Conservation (phyloP, 2,113 vertebrate genomes). For the Anseranas semipalmata region DNA sequence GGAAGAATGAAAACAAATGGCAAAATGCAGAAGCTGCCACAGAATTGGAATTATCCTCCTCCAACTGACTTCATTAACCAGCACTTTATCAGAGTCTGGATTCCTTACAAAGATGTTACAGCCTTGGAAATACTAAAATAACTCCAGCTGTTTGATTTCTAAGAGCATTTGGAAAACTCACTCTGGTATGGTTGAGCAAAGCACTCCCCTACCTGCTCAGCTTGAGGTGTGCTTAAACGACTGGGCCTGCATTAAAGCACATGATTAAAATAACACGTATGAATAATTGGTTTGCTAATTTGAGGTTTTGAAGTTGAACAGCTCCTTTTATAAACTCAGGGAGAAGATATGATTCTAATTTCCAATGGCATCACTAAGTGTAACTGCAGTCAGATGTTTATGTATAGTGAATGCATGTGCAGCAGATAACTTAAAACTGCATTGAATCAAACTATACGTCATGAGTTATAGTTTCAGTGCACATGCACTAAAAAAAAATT, state of each 20-base stretch:
- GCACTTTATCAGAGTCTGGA: not conserved
- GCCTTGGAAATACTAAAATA: not conserved
- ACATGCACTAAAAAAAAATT: not conserved
- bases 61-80: not conserved
- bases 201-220: not conserved
- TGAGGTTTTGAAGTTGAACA: not conserved
- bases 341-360: not conserved
- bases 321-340: not conserved
- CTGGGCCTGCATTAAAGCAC: not conserved
- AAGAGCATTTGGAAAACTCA: not conserved
- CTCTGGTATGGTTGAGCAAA: not conserved
- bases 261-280: not conserved
- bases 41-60: not conserved
- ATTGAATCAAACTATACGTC: not conserved
- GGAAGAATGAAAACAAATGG: slow-evolving; percentile 11
- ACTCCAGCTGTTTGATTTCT: not conserved
- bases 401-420: not conserved
- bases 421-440: not conserved
- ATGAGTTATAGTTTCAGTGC: not conserved
- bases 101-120: not conserved
- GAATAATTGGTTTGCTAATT: not conserved
- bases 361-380: not conserved
- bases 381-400: not conserved
- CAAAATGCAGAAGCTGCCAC: not conserved
- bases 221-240: not conserved